A percentile compares a stretch with the other conserved stretches of the same genome.
phyloP scores from a whole-genome alignment of 2,888 invertebrate genomes.

The Empis stercorea region DNA sequence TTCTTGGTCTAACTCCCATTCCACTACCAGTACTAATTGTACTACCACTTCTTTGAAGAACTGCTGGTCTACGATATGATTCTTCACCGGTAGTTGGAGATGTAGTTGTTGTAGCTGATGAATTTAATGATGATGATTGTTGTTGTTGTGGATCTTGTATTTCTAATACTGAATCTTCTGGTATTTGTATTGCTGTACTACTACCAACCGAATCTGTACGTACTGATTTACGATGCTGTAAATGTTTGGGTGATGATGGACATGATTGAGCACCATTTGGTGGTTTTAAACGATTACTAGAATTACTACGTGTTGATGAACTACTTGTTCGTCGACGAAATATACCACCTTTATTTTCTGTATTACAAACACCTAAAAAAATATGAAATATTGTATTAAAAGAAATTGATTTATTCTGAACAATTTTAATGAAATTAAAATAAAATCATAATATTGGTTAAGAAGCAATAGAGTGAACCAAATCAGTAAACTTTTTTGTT shows the following conservation, averaged over 20 bases:
- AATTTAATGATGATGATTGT: conserved; percentile 12
- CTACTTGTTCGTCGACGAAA: conserved; percentile 34
- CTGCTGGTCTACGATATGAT: conserved; percentile 1
- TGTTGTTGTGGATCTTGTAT: conserved; percentile 11
- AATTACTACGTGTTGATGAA: conserved; percentile 23
- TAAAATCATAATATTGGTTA: too few species aligned
- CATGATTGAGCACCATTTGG: conserved; percentile 31
- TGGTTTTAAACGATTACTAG: conserved; percentile 6
- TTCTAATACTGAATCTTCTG: background rate
- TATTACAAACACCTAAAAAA: conserved; percentile 32
- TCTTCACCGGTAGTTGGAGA: background rate
- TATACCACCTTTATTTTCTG: conserved; percentile 33
- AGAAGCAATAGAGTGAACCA: too few species aligned
- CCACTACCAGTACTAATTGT: conserved; percentile 30
- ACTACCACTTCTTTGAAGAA: conserved; percentile 29
- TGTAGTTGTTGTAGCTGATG: background rate
- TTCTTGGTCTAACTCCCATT: conserved; percentile 48
- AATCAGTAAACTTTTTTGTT: too few species aligned
- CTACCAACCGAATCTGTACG: background rate
- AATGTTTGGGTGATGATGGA: conserved; percentile 35
- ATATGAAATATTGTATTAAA: too few species aligned
- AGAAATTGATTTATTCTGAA: too few species aligned
- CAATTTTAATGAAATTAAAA: too few species aligned
- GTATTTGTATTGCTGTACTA: background rate
- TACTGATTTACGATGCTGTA: conserved; percentile 19